These are phyloP conservation scores for Pterocles orientalis DNA, from an alignment of 2,113 vertebrate genomes.

Conservation along the genomic window DNA sequence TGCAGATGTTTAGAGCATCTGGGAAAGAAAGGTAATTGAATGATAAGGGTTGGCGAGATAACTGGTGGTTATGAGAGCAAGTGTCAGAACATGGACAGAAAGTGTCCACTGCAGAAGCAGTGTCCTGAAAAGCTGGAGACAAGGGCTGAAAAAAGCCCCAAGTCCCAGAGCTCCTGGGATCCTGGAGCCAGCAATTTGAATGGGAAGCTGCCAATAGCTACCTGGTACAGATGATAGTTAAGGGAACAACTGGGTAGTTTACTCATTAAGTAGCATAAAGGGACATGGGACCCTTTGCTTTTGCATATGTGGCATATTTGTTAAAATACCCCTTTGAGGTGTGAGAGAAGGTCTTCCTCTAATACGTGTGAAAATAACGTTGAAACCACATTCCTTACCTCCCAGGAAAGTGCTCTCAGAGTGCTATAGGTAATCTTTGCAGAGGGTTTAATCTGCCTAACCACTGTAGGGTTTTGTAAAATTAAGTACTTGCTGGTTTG, in stretches of 20 bases:
- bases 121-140: not conserved
- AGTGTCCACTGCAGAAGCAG: not conserved
- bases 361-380: not conserved
- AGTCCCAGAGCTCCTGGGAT: not conserved
- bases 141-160: not conserved
- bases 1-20: not conserved
- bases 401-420: not conserved
- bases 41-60: not conserved
- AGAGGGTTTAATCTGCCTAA: not conserved
- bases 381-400: not conserved
- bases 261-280: not conserved
- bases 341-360: not conserved
- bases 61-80: not conserved
- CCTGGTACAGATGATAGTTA: not conserved
- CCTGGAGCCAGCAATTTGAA: not conserved
- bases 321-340: not conserved
- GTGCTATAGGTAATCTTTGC: not conserved
- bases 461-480: not conserved
- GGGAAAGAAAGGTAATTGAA: not conserved
- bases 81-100: not conserved
- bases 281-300: not conserved
- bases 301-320: not conserved
- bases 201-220: not conserved
- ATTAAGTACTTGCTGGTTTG: not conserved
- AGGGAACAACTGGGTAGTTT: not conserved